These are phyloP conservation scores for Pemphredon lugubris DNA, from an alignment of 2,888 invertebrate genomes.

Conservation along the genomic window DNA sequence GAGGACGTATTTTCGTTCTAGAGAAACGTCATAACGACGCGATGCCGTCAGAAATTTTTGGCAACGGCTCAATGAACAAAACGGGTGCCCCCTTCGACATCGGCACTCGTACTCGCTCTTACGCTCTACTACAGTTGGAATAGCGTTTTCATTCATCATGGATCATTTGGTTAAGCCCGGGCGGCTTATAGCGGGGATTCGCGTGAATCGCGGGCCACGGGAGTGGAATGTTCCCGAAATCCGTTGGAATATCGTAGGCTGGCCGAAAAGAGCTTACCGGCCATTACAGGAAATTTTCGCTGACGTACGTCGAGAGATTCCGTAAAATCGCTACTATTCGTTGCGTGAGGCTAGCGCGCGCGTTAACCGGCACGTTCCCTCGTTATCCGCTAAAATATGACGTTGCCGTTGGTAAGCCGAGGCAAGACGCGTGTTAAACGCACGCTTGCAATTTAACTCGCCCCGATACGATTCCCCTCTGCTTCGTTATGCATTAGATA, in stretches of 20 bases:
- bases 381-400: constrained; percentile 47
- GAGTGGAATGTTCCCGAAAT: constrained; percentile 51
- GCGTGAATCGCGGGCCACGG: constrained; percentile 36
- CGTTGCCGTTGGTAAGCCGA: constrained; percentile 35
- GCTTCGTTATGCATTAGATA: no score
- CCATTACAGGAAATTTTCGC: constrained; percentile 56
- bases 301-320: constrained; percentile 53
- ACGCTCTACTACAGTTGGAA: constrained; percentile 27
- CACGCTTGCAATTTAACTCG: constrained; percentile 21
- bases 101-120: constrained; percentile 13
- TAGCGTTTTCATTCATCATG: constrained; percentile 69
- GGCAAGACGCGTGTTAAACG: constrained; percentile 14
- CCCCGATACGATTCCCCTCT: no score
- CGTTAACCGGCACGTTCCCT: constrained; percentile 23
- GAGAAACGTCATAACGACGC: constrained; percentile 45
- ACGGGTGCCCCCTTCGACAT: constrained; percentile 19
- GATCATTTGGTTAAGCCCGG: constrained; percentile 60
- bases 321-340: constrained; percentile 34
- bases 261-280: constrained; percentile 54
- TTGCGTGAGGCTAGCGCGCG: neutral
- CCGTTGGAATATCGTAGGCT: constrained; percentile 33
- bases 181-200: constrained; percentile 48
- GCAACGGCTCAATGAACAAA: constrained; percentile 41
- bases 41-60: constrained; percentile 48
- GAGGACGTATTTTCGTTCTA: constrained; percentile 45